Conservation (phyloP, 2,797 vertebrate species). For the Protonibea diacanthus region DNA sequence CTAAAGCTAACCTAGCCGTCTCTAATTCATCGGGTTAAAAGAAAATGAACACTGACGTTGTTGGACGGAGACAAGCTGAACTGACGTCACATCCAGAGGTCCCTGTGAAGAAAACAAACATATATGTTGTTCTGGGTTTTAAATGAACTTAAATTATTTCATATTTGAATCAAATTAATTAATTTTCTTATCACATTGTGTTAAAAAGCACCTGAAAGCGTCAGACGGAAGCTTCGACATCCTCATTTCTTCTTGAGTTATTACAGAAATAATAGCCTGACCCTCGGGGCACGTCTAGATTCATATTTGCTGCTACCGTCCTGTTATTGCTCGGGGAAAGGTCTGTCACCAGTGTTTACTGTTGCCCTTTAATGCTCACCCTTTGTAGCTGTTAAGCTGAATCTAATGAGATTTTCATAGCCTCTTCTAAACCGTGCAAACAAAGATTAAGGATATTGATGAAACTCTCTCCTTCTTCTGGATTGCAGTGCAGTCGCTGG, state of each 20-base stretch:
- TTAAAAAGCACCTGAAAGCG: constrained; percentile 8
- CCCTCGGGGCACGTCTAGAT: constrained; percentile 65
- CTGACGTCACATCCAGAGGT: too few species aligned
- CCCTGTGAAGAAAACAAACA: neutral
- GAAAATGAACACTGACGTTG: too few species aligned
- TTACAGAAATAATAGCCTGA: constrained; percentile 61
- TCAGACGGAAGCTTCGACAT: neutral
- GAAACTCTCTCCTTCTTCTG: constrained; percentile 44
- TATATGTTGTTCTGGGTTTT: neutral
- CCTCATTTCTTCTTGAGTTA: constrained; percentile 60
- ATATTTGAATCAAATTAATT: neutral
- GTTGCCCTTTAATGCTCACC: constrained; percentile 61
- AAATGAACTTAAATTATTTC: neutral
- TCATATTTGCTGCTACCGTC: constrained; percentile 65
- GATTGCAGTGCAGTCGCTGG: constrained; percentile 77
- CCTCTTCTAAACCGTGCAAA: constrained; percentile 47
- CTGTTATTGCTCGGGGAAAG: constrained; percentile 65
- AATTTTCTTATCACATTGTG: neutral
- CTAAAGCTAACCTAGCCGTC: too few species aligned
- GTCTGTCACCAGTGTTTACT: constrained; percentile 75
- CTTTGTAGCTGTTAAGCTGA: constrained; percentile 61
- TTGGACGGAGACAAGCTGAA: too few species aligned
- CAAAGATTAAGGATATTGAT: constrained; percentile 55
- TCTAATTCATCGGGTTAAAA: too few species aligned
- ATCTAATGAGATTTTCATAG: constrained; percentile 67